phyloP scores from a whole-genome alignment of 2,888 invertebrate species.

The Drosophila bunnanda region DNA sequence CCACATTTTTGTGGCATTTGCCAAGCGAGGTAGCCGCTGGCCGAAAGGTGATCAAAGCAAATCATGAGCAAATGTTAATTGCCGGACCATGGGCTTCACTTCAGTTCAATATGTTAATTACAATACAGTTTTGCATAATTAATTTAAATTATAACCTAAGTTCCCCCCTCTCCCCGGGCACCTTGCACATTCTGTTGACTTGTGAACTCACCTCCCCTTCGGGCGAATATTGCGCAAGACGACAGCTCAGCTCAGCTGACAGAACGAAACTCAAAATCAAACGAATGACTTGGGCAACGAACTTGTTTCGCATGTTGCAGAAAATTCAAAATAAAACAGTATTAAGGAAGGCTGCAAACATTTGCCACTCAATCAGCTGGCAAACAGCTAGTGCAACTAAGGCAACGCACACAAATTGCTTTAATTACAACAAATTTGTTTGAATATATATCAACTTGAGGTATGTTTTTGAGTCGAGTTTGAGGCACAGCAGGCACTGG shows the following conservation, averaged over 20 bases:
- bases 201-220: conserved; percentile 38
- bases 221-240: conserved; percentile 46
- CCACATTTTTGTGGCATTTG: conserved; percentile 34
- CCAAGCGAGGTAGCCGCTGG: conserved; percentile 37
- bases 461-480: conserved; percentile 23
- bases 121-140: conserved; percentile 58
- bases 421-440: conserved; percentile 72
- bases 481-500: conserved; percentile 13
- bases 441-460: conserved; percentile 61
- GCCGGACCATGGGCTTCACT: conserved; percentile 18
- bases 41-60: conserved; percentile 41
- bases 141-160: conserved; percentile 66
- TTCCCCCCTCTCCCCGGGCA: neutral
- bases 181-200: conserved; percentile 41
- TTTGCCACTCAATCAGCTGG: conserved; percentile 72
- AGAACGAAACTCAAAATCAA: conserved; percentile 52
- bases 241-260: conserved; percentile 30
- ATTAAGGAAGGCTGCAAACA: conserved; percentile 47
- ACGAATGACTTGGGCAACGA: conserved; percentile 73
- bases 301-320: conserved; percentile 61
- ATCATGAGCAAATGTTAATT: conserved; percentile 48
- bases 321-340: conserved; percentile 20
- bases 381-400: conserved; percentile 40
- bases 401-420: conserved; percentile 72
- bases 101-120: conserved; percentile 53